These are phyloP conservation scores for Chloebia gouldiae DNA, from an alignment of 2,113 vertebrate species.

Conservation along the genomic window DNA sequence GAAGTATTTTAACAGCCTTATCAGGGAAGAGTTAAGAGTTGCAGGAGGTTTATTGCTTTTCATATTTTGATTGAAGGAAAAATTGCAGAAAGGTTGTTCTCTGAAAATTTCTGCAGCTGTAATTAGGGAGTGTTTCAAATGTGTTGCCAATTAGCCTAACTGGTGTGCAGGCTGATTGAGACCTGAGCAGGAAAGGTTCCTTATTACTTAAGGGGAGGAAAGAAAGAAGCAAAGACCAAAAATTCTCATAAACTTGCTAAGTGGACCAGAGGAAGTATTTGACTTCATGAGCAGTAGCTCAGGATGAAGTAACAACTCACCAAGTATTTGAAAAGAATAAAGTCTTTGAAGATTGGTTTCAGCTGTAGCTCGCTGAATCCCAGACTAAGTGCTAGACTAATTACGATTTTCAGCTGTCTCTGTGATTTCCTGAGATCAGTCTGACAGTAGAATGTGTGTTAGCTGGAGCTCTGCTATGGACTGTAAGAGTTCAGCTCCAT, in stretches of 20 bases:
- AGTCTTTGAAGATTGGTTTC: background rate
- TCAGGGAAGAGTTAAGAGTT: background rate
- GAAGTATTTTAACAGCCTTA: background rate
- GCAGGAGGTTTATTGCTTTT: background rate
- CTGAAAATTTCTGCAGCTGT: background rate
- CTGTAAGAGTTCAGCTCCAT: background rate
- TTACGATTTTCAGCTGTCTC: background rate
- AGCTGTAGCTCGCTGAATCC: background rate
- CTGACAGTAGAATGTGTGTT: background rate
- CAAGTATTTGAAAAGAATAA: background rate
- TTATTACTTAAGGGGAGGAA: background rate
- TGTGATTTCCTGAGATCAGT: background rate
- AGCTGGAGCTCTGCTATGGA: background rate
- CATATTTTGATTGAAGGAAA: background rate
- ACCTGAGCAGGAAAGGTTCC: background rate
- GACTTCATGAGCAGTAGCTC: background rate
- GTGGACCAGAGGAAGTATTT: background rate
- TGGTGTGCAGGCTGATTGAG: background rate
- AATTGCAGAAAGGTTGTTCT: background rate
- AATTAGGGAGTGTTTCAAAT: constrained; percentile 32
- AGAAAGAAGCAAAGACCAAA: background rate
- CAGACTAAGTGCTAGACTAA: background rate
- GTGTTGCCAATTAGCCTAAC: constrained; percentile 10
- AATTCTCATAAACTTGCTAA: background rate
- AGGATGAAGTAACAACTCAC: background rate